A percentile compares a stretch with the other conserved stretches of the same genome.
phyloP scores from a whole-genome alignment of 1,140 invertebrate species.

The Achroia grisella region DNA sequence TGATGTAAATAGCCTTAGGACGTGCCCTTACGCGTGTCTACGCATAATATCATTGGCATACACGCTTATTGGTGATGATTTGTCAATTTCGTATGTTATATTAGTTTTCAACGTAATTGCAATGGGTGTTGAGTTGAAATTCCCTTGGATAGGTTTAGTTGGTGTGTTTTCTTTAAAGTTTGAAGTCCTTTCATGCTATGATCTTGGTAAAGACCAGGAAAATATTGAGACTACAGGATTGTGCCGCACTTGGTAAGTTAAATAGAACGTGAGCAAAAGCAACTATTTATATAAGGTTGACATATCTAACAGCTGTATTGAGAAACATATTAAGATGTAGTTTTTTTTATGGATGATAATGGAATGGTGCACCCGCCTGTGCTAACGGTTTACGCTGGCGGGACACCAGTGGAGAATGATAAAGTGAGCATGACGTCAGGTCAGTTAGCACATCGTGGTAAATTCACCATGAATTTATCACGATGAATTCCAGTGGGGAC shows the following conservation, averaged over 20 bases:
- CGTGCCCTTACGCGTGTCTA: conserved; percentile 44
- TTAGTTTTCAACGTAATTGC: conserved; percentile 19
- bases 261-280: conserved; percentile 6
- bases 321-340: no score
- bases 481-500: no score
- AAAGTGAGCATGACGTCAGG: no score
- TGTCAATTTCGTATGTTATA: conserved; percentile 40
- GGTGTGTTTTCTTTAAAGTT: conserved; percentile 32
- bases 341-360: no score
- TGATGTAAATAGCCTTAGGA: conserved; percentile 30
- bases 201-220: conserved; percentile 27
- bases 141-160: background rate
- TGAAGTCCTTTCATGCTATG: conserved; percentile 42
- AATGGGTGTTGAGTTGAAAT: background rate
- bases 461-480: no score
- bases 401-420: no score
- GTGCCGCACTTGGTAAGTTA: conserved; percentile 6
- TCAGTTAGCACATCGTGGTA: no score
- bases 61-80: conserved; percentile 57
- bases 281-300: no score
- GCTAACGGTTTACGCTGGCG: no score
- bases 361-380: no score
- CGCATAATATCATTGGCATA: conserved; percentile 61
- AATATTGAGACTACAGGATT: conserved; percentile 19
- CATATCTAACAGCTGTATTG: no score